Evolutionary conservation across 2,113 vertebrate species (phyloP), one percentile per base, ranked within the genome.

Genomic region (Tragelaphus imberbis): DNA sequence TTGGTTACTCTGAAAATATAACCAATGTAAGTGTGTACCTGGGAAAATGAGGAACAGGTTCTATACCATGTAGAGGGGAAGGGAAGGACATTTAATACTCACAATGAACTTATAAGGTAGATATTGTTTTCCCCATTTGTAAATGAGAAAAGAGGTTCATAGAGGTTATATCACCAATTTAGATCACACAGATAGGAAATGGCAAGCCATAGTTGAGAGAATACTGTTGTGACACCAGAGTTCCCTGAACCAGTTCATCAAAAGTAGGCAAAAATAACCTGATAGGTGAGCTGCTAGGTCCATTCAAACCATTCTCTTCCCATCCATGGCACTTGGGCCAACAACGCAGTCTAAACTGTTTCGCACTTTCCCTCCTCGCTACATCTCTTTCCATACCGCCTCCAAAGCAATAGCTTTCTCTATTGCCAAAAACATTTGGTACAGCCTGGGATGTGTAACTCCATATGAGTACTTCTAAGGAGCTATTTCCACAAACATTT

Each of bases 401-500:
- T 96, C 63, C 81, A 90, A 94, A 92, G 33, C 27, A 82, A 84
- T 80, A 63, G 19, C 23, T 93, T 96, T 88, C 25, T 90, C 27
- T 7, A 61, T 79, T 97, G 49, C 36, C 61, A 93, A 58, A 93
- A 96, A 23, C 17, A 95, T 92, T 96, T 92, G 30, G 23, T 90
- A 68, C 21, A 88, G 40, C 21, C 87, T 97, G 55, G 27, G 58
- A 86, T 93, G 36, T 3, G n/a, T 94, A 56, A 85, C 58, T 94
- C 80, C 44, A 81, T n/a, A 87, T 68, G 59, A 97, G 71, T 95
- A 85, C 47, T 94, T 96, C 47, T 85, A 95, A 88, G 81, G 44
- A 96, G 59, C 16, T 90, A 85, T 96, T 97, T 97, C n/a, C 53
- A 95, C 44, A 97, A 97, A 97, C 36, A 95, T 95, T 96, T 91